These are phyloP conservation scores for Elmis aenea DNA, from an alignment of 2,888 invertebrate species.

Conservation along the genomic window DNA sequence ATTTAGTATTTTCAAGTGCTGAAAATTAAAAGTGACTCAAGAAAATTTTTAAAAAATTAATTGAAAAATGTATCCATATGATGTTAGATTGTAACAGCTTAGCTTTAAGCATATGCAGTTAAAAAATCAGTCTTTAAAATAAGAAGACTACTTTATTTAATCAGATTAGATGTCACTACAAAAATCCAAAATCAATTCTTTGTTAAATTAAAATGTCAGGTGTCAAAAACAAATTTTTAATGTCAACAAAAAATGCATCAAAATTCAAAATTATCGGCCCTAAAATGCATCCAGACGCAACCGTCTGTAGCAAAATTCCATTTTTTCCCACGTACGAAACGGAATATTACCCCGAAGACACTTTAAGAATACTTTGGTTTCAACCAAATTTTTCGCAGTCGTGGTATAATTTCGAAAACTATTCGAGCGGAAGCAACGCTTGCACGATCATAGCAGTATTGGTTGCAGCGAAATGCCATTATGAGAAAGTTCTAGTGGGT, in stretches of 20 bases:
- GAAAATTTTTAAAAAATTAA: too few species aligned
- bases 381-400: conserved; percentile 56
- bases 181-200: too few species aligned
- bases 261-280: conserved; percentile 9
- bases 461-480: conserved; percentile 48
- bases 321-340: conserved; percentile 43
- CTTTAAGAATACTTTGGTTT: conserved; percentile 49
- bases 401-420: conserved; percentile 49
- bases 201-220: too few species aligned
- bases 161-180: too few species aligned
- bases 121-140: too few species aligned
- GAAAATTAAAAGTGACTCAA: too few species aligned
- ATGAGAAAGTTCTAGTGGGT: conserved; percentile 33
- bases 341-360: conserved; percentile 31
- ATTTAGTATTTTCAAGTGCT: too few species aligned
- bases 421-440: conserved; percentile 53
- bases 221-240: too few species aligned
- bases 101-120: too few species aligned
- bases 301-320: conserved; percentile 27
- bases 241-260: conserved; percentile 12
- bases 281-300: conserved; percentile 3
- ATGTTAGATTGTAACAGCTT: too few species aligned
- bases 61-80: too few species aligned
- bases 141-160: too few species aligned
- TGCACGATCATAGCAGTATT: conserved; percentile 58